Base-by-base conservation (phyloP, 1,140 invertebrate genomes). In the Carcinoscorpius rotundicauda region DNA sequence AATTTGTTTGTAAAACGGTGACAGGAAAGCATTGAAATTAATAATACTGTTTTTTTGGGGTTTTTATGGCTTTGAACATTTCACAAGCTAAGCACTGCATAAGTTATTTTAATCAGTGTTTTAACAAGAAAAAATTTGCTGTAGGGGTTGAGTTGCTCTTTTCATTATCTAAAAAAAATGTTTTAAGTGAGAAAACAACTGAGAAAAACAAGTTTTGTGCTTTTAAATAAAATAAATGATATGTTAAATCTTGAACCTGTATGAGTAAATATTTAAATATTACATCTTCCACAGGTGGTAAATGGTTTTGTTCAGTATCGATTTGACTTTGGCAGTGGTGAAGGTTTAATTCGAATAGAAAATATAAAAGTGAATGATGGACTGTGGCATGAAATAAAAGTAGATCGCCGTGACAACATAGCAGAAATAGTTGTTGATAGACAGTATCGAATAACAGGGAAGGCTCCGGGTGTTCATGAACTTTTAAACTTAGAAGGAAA, bases 271-370 rank as follows among this genome's bases (percentile, higher is more conserved):
- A 29, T 29, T 29, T 29, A 29, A n/a, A 8, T 61, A 52, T 64
- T 62, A 66, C 69, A 58, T 69, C 70, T 68, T 66, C 73, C 74
- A 53, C 66, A 83, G 80, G 79, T 91, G 51, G 84, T 84, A 3
- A 87, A 91, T 73, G 92, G 93, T 0, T 82, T 83, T 48, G 82
- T 93, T 4, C 89, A 93, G 72, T 95, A 93, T 73, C 83, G 87
- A 66, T 93, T 93, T 79, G 88, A 97, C 74, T 82, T 94, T 64
- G 93, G 93, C 4, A 89, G 88, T 70, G 93, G 93, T n/a, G 88
- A 90, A 75, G 91, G 89, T n/a, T 72, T 87, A 6, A 85, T 93
- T 3, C 80, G 85, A 58, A 86, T 94, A 3, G 84, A 85, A 3
- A 85, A 85, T 57, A 76, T 84, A 3, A 83, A 84, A 69, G 83